Evolutionary conservation across 2,113 vertebrate genomes (phyloP).

Genomic region (Sminthopsis crassicaudata): DNA sequence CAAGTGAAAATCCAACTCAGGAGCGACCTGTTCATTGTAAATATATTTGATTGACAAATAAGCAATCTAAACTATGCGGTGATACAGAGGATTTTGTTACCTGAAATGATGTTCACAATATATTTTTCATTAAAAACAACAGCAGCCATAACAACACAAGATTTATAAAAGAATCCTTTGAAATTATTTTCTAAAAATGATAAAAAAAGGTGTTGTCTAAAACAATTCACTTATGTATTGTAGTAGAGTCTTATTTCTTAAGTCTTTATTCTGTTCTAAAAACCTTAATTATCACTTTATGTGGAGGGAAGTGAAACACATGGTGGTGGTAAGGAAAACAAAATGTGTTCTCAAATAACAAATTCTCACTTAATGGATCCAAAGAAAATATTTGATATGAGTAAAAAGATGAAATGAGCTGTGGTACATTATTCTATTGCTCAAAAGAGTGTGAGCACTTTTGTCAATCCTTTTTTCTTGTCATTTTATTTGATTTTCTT

Average conservation of each 20-base stretch:
- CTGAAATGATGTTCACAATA: background rate
- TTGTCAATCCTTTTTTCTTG: conserved; percentile 19
- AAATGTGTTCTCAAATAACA: conserved; percentile 69
- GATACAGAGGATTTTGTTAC: background rate
- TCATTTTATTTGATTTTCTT: conserved; percentile 53
- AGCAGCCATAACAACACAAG: accelerated
- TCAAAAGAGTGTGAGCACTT: background rate
- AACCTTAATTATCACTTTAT: conserved; percentile 79
- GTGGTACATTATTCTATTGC: conserved; percentile 37
- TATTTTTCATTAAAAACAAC: background rate
- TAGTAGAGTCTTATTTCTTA: conserved; percentile 57
- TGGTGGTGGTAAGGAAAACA: conserved; percentile 49
- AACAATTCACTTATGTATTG: background rate
- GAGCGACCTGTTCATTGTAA: background rate
- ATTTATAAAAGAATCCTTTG: background rate
- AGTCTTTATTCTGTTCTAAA: conserved; percentile 65
- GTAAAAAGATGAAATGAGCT: conserved; percentile 58
- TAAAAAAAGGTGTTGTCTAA: conserved; percentile 11
- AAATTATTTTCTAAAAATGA: background rate
- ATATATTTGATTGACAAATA: background rate
- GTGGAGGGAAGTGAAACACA: conserved; percentile 32
- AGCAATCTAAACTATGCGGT: background rate
- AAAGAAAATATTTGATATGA: conserved; percentile 36
- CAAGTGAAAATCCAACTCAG: background rate
- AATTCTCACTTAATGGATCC: conserved; percentile 72